Percentiles rank a stretch among this genome's conserved stretches.
Evolutionary conservation across 1,140 invertebrate genomes (phyloP).

Genomic region (Drosophila sturtevanti): DNA sequence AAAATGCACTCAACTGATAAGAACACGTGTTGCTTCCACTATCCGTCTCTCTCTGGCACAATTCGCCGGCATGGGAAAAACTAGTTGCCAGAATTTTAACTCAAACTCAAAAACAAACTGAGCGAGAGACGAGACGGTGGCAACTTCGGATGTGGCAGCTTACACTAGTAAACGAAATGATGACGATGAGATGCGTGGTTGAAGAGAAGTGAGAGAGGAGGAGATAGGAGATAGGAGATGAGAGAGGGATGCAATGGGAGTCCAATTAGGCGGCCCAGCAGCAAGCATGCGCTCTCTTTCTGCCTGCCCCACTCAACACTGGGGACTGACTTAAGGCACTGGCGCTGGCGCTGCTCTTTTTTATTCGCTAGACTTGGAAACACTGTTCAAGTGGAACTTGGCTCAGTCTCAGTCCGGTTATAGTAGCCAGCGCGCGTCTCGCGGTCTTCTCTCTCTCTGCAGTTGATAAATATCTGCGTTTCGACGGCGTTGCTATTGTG

Average conservation of each 20-base stretch:
- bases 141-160: constrained; percentile 22
- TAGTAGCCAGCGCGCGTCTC: constrained; percentile 60
- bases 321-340: constrained; percentile 55
- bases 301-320: constrained; percentile 25
- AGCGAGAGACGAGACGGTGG: neutral
- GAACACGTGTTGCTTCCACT: constrained; percentile 71
- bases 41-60: constrained; percentile 39
- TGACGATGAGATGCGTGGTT: no score
- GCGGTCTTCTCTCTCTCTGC: constrained; percentile 45
- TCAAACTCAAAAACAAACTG: neutral
- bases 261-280: constrained; percentile 59
- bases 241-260: constrained; percentile 22
- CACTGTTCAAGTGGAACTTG: constrained; percentile 36
- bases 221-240: constrained; percentile 8
- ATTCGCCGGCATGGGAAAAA: neutral
- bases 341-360: constrained; percentile 60
- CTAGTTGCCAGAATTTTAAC: constrained; percentile 2
- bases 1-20: constrained; percentile 66
- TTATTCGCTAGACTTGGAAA: constrained; percentile 33
- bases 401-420: constrained; percentile 76
- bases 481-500: constrained; percentile 13
- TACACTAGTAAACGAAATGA: neutral
- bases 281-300: constrained; percentile 77
- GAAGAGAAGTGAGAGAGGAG: neutral
- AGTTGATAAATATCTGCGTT: constrained; percentile 9